These are phyloP conservation scores for Andricus grossulariae DNA, from an alignment of 1,140 invertebrate species.

Conservation along the genomic window DNA sequence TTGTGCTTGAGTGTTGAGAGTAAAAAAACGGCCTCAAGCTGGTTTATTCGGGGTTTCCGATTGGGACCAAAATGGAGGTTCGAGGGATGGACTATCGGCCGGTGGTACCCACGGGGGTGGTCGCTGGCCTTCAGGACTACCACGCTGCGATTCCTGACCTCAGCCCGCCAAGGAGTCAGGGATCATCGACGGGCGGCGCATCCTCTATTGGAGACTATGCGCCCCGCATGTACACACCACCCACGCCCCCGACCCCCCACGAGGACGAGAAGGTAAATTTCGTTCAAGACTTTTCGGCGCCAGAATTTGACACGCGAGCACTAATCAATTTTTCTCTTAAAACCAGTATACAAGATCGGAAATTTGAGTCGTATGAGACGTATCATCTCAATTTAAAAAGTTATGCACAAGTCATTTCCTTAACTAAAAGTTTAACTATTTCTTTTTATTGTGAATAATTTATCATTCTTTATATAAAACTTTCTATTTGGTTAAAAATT, in stretches of 20 bases:
- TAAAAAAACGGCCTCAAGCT: constrained; percentile 66
- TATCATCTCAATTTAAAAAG: too few relatives aligned
- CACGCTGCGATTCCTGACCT: constrained; percentile 72
- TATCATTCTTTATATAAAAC: too few relatives aligned
- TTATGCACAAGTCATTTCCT: too few relatives aligned
- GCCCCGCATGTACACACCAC: constrained; percentile 74
- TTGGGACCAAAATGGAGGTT: constrained; percentile 71
- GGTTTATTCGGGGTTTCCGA: constrained; percentile 66
- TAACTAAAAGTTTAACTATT: too few relatives aligned
- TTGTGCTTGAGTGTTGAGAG: neutral
- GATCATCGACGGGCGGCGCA: constrained; percentile 73
- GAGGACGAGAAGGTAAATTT: constrained; percentile 72
- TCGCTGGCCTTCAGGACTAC: constrained; percentile 71
- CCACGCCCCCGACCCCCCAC: constrained; percentile 73
- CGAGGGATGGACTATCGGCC: constrained; percentile 74
- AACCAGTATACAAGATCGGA: too few relatives aligned
- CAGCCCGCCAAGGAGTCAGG: constrained; percentile 73
- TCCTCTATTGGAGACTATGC: constrained; percentile 73
- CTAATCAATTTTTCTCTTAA: neutral
- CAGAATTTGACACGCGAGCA: neutral
- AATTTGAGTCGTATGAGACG: too few relatives aligned
- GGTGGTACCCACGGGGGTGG: constrained; percentile 66
- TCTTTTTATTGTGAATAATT: too few relatives aligned
- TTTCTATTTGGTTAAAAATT: too few relatives aligned
- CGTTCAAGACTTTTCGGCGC: neutral